phyloP scores from a whole-genome alignment of 2,113 vertebrate genomes.

The Peromyscus polionotus region DNA sequence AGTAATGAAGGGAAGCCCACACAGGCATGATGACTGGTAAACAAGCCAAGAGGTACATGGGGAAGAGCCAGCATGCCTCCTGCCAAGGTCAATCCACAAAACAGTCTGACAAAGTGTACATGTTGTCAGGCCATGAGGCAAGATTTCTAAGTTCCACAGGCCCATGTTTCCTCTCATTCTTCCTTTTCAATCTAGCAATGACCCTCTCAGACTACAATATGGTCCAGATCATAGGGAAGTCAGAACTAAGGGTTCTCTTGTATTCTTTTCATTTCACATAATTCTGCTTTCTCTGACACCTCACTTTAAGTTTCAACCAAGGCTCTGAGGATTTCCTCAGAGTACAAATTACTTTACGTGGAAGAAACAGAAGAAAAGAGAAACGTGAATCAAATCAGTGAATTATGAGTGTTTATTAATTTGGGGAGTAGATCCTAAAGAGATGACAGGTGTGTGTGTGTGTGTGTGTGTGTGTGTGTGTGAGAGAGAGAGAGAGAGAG shows the following conservation, averaged over 20 bases:
- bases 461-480: background rate
- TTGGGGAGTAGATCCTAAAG: background rate
- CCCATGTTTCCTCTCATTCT: background rate
- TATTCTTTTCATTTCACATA: background rate
- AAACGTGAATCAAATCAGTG: background rate
- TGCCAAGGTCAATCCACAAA: background rate
- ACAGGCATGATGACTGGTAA: background rate
- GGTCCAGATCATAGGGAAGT: background rate
- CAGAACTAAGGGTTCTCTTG: background rate
- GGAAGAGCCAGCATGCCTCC: background rate
- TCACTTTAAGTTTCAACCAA: background rate
- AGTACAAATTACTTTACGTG: background rate
- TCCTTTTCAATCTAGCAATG: background rate
- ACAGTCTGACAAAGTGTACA: background rate
- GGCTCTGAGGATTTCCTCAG: background rate
- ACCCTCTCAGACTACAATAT: background rate
- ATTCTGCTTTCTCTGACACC: background rate
- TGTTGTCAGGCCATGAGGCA: background rate
- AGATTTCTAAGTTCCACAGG: background rate
- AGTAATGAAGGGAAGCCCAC: background rate
- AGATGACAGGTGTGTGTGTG: background rate
- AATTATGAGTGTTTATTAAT: background rate
- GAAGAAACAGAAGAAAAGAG: background rate
- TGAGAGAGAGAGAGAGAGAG: background rate
- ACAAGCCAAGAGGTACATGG: background rate